Evolutionary conservation across 1,140 invertebrate genomes (phyloP).

Genomic region (Drosophila gunungcola): DNA sequence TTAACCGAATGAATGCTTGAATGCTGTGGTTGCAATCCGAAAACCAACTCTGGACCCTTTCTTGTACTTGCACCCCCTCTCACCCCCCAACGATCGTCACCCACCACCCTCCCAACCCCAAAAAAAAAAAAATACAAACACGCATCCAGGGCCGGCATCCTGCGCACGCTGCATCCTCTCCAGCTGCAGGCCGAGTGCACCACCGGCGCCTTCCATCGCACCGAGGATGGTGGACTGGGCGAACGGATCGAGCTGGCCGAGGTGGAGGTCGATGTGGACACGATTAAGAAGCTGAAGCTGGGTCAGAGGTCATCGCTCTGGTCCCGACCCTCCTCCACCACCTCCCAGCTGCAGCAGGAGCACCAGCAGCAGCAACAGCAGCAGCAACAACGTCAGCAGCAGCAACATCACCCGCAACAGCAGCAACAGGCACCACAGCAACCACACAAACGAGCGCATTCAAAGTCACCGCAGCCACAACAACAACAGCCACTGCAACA

Average conservation of each 20-base stretch:
- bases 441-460: constrained; percentile 71
- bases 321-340: constrained; percentile 87
- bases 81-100: constrained; percentile 43
- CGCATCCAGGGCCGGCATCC: constrained; percentile 86
- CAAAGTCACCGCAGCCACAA: constrained; percentile 76
- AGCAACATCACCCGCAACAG: constrained; percentile 85
- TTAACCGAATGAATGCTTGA: constrained; percentile 64
- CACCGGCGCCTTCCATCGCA: constrained; percentile 68
- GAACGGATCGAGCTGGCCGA: constrained; percentile 87
- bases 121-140: constrained; percentile 13
- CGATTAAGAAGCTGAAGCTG: constrained; percentile 90
- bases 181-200: constrained; percentile 83
- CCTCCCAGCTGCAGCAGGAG: constrained; percentile 86
- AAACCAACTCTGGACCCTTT: constrained; percentile 71
- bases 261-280: constrained; percentile 91
- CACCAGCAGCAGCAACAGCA: constrained; percentile 83
- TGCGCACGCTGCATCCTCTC: constrained; percentile 87
- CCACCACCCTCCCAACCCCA: constrained; percentile 41
- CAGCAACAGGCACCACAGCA: constrained; percentile 65
- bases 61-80: constrained; percentile 53
- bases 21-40: constrained; percentile 66
- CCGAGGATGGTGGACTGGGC: constrained; percentile 84
- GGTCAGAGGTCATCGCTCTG: constrained; percentile 90
- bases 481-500: constrained; percentile 74
- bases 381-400: constrained; percentile 69